Conservation (phyloP, 2,113 vertebrate species). For the Callocephalon fimbriatum region DNA sequence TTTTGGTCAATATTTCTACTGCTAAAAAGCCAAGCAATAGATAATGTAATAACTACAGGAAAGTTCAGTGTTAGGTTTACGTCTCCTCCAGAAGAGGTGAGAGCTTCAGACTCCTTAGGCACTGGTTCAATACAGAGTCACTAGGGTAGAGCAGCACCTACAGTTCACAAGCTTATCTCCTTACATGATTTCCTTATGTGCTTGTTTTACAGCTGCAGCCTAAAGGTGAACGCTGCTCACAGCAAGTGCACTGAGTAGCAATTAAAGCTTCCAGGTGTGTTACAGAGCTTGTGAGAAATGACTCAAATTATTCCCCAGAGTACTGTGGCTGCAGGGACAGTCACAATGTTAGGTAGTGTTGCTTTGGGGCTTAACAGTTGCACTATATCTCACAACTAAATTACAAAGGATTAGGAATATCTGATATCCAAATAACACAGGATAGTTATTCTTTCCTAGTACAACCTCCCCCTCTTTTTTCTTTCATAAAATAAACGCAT, state of each 20-base stretch:
- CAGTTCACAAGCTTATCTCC: not conserved
- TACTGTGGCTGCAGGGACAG: not conserved
- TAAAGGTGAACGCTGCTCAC: not conserved
- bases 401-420: not conserved
- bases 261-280: not conserved
- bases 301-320: not conserved
- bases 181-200: not conserved
- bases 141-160: not conserved
- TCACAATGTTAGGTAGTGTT: accelerated
- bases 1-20: not conserved
- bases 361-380: not conserved
- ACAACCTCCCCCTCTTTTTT: not conserved
- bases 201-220: not conserved
- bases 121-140: not conserved
- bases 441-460: not conserved
- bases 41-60: not conserved
- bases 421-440: not conserved
- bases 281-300: not conserved
- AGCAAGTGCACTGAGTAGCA: not conserved
- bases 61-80: not conserved
- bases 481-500: not conserved
- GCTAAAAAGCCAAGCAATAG: not conserved
- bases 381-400: not conserved
- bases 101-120: not conserved
- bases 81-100: not conserved